These are phyloP conservation scores for Chloroceryle aenea DNA, from an alignment of 2,113 vertebrate genomes.

Conservation along the genomic window DNA sequence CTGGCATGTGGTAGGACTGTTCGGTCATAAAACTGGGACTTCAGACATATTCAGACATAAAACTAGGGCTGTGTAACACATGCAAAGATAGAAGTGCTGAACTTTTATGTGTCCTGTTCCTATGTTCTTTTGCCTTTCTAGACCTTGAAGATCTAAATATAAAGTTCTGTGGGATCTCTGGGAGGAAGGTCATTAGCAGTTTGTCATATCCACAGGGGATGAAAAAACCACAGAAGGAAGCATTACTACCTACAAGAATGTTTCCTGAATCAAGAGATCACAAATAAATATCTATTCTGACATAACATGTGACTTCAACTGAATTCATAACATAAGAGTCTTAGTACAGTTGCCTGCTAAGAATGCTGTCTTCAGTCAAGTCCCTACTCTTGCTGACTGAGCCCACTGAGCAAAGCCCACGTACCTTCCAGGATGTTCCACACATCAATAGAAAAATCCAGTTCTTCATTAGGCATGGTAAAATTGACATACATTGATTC, in stretches of 20 bases:
- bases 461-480: rapidly evolving
- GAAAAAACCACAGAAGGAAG: neutral
- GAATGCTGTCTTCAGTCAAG: neutral
- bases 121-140: neutral
- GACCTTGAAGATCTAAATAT: neutral
- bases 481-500: neutral
- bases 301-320: neutral
- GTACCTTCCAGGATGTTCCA: neutral
- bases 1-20: neutral
- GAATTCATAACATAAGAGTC: neutral
- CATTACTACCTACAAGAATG: neutral
- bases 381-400: neutral
- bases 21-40: neutral
- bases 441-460: neutral
- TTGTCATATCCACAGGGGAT: rapidly evolving
- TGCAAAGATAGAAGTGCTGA: neutral
- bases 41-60: neutral
- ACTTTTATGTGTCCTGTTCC: neutral
- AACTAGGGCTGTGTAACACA: neutral
- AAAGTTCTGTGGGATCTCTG: neutral
- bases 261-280: neutral
- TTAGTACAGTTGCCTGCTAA: rapidly evolving
- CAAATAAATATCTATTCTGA: neutral
- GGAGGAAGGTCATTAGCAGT: neutral
- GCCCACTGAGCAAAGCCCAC: neutral